Base-by-base conservation (phyloP, 2,888 invertebrate species). In the Steinernema hermaphroditum region DNA sequence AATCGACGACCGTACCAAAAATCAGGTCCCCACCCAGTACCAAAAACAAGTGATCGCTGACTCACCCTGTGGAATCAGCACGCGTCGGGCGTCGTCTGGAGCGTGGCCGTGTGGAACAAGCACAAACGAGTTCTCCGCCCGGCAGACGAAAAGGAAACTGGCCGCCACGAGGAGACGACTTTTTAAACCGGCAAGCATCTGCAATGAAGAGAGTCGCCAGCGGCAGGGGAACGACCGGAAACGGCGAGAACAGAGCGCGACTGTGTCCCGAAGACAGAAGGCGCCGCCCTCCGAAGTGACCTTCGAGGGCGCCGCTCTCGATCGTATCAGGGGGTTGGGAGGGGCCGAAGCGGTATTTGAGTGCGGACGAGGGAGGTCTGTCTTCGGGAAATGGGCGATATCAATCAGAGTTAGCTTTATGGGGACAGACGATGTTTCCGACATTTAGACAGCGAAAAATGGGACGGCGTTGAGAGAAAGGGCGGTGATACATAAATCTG, bases 31-130 rank as follows among this genome's bases (percentile, higher is more conserved):
- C n/a, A n/a, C n/a, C n/a, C n/a, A n/a, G n/a, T n/a, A n/a, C n/a
- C n/a, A n/a, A n/a, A n/a, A n/a, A n/a, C n/a, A n/a, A n/a, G n/a
- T n/a, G n/a, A n/a, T n/a, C n/a, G n/a, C n/a, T 24, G 22, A 44
- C 71, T 16, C 29, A 84, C 83, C 81, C 37, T 82, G 81, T 16
- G 84, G 84, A 73, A 85, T 81, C 14, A 85, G 79, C n/a, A 85
- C 78, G 43, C 82, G 72, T 73, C 79, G 76, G 27, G 73, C 62
- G 71, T 78, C 77, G 24, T 81, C 73, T 44, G 82, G 82, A n/a
- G 82, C 82, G 79, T 83, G 82, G 68, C 83, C 83, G 57, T 82
- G 82, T 1, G 83, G 81, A 1, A 82, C 82, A 32, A 83, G 69
- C 19, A 76, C 78, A 22, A 72, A 79, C 74, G 68, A 82, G 74